These are phyloP conservation scores for Isurus oxyrinchus DNA, from an alignment of 2,113 vertebrate genomes.

Conservation along the genomic window DNA sequence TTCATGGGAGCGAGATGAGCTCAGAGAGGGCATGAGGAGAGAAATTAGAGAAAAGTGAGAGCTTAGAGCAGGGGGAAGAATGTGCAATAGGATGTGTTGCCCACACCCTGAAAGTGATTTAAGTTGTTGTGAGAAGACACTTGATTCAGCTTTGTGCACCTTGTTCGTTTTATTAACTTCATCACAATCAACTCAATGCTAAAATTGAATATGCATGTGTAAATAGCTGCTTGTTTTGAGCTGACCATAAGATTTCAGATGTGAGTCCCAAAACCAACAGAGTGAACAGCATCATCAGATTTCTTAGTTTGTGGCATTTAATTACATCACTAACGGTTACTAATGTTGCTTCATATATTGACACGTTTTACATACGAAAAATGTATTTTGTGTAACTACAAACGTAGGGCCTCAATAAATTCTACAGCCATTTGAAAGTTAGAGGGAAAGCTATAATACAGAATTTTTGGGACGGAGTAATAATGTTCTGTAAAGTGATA, in stretches of 20 bases:
- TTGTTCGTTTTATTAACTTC: too few species aligned
- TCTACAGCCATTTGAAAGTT: not conserved
- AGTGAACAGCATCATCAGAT: not conserved
- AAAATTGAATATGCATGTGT: too few species aligned
- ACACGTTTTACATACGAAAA: not conserved
- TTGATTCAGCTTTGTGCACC: not conserved
- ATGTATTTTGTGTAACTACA: not conserved
- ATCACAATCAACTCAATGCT: not conserved
- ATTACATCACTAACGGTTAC: not conserved
- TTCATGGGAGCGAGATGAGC: too few species aligned
- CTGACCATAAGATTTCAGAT: not conserved
- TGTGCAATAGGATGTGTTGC: not conserved
- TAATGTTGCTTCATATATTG: not conserved
- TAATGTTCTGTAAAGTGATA: not conserved
- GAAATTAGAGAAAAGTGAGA: too few species aligned
- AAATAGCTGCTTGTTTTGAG: too few species aligned
- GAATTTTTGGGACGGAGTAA: not conserved
- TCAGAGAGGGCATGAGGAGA: too few species aligned
- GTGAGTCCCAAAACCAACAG: not conserved
- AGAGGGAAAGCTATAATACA: not conserved
- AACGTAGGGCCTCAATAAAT: not conserved
- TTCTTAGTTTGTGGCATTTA: not conserved
- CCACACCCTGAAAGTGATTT: not conserved
- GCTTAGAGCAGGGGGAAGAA: not conserved
- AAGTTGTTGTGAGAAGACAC: not conserved